These are phyloP conservation scores for Lithobates sylvaticus DNA, from an alignment of 2,797 vertebrate species.

Conservation along the genomic window DNA sequence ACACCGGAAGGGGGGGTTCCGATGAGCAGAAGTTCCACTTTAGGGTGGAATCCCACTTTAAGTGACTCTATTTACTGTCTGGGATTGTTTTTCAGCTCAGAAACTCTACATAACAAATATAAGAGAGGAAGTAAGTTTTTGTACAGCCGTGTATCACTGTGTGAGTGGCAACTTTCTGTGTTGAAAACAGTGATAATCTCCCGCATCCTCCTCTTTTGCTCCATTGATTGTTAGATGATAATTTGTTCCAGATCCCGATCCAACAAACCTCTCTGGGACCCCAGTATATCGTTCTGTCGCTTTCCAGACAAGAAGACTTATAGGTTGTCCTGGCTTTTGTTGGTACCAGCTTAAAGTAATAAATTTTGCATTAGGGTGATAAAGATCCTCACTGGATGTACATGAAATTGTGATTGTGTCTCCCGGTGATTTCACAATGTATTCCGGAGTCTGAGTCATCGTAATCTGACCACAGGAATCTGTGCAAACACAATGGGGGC, in stretches of 20 bases:
- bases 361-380: no score
- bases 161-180: background rate
- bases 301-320: background rate
- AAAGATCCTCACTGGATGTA: background rate
- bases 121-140: background rate
- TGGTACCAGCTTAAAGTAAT: background rate
- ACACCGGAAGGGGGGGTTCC: no score
- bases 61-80: no score
- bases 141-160: constrained; percentile 6
- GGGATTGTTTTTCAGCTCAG: no score
- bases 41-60: no score
- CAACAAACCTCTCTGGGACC: constrained; percentile 25
- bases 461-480: constrained; percentile 6
- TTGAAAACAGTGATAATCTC: constrained; percentile 51
- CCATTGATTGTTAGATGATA: constrained; percentile 2
- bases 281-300: background rate
- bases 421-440: background rate
- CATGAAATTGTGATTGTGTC: background rate
- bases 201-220: background rate
- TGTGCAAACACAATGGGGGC: background rate
- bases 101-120: background rate
- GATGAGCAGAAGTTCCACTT: no score
- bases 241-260: background rate
- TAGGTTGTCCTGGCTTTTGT: background rate
- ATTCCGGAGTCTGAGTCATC: constrained; percentile 17